Evolutionary conservation across 2,113 vertebrate genomes (phyloP).

Genomic region (Oreochromis aureus): DNA sequence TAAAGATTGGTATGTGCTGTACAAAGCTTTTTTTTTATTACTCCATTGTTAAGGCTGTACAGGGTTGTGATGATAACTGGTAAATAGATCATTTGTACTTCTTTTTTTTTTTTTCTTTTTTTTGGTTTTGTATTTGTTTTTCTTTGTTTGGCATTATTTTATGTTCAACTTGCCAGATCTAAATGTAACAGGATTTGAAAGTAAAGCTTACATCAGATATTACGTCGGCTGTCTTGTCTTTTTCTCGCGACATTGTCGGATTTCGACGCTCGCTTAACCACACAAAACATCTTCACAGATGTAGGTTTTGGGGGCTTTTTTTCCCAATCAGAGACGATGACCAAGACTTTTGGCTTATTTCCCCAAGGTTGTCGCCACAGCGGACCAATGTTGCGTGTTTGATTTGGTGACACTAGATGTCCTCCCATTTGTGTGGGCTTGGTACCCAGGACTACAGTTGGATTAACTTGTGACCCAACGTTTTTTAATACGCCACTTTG

Average conservation of each 20-base stretch:
- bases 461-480: neutral
- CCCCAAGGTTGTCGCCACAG: neutral
- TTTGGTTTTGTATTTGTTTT: conserved; percentile 67
- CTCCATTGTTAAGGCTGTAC: conserved; percentile 95
- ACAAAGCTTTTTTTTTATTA: conserved; percentile 96
- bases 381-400: neutral
- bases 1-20: conserved; percentile 94
- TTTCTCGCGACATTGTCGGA: neutral
- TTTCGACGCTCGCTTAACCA: neutral
- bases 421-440: neutral
- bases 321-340: neutral
- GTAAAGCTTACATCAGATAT: conserved; percentile 97
- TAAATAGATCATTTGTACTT: conserved; percentile 83
- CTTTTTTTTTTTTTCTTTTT: conserved; percentile 30
- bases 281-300: neutral
- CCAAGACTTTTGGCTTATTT: neutral
- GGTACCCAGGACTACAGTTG: neutral
- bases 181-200: conserved; percentile 99
- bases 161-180: conserved; percentile 96
- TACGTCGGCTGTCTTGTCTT: conserved; percentile 29
- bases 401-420: neutral
- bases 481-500: neutral
- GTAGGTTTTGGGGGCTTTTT: neutral
- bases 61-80: conserved; percentile 99
- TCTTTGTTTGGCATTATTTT: conserved; percentile 85